Base-by-base conservation (phyloP, 2,888 invertebrate genomes). In the Spatulosminthurus flaviceps region DNA sequence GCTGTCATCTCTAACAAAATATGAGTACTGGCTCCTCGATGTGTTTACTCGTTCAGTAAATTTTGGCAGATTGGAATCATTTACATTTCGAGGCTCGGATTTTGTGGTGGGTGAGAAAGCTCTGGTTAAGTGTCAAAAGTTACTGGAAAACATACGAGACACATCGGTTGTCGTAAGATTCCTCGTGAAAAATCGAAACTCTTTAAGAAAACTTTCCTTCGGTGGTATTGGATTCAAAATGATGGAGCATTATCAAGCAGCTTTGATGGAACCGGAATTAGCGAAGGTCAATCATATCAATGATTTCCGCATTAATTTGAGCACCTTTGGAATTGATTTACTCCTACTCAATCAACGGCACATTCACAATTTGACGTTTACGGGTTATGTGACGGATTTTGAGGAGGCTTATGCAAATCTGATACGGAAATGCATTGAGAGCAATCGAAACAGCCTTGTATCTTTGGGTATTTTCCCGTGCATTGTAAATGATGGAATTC, bases 221-320 rank as follows among this genome's bases (percentile, higher is more conserved):
- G 77, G 77, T 24, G 77, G 77, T n/a, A 21, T 77, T 11, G 77
- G 77, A 1, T 77, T 77, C n/a, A 77, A n/a, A 34, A 41, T 77
- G 60, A 29, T 70, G 60, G 51, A 77, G 1, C 9, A 26, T 1
- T 13, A 74, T 16, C 60, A 61, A 26, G 26, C 2, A 1, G 28
- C 26, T 4, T 1, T 16, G 1, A 26, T 60, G 64, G 26, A 26
- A 21, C 29, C 61, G 16, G 61, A 74, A 13, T 22, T 74, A n/a
- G 26, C 43, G 42, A 74, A 22, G 1, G 26, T 74, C 1, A 74
- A 5, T 21, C 16, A n/a, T 28, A 16, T 74, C 4, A 74, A 11
- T 1, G 60, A 61, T 16, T 4, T 74, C n/a, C 61, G 43, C 1
- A 29, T 77, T 1, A 26, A 22, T 11, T 22, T 77, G 21, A 70